Conservation (phyloP, 2,797 vertebrate genomes). For the Sebastes oblongus region DNA sequence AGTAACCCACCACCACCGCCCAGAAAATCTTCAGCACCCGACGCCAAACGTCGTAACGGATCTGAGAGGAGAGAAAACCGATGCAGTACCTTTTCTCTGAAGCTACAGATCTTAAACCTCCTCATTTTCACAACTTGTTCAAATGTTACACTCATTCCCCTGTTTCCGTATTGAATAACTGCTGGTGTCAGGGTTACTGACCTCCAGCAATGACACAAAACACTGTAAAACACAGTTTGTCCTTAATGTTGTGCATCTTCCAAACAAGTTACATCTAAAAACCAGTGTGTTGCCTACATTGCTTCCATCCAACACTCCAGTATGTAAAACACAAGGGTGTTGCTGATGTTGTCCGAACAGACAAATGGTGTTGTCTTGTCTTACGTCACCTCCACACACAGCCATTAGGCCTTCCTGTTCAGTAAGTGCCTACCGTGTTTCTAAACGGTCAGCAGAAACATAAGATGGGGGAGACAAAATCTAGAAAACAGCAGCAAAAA, state of each 20-base stretch:
- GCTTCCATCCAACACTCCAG: background rate
- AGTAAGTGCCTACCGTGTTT: conserved; percentile 65
- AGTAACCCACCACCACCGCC: conserved; percentile 83
- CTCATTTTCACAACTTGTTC: background rate
- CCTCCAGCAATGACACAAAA: background rate
- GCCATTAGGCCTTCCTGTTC: conserved; percentile 67
- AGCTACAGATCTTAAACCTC: background rate
- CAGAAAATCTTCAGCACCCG: conserved; percentile 81
- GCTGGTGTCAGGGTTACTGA: background rate
- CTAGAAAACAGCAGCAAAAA: conserved; percentile 55
- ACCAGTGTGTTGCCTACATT: background rate
- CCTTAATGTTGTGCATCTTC: background rate
- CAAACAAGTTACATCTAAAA: background rate
- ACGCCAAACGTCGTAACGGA: conserved; percentile 77
- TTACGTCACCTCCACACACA: conserved; percentile 26
- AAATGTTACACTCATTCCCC: background rate
- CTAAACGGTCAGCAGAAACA: conserved; percentile 78
- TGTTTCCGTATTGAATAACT: background rate
- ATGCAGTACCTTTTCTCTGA: background rate
- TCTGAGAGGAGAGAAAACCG: conserved; percentile 46
- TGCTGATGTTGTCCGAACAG: conserved; percentile 51
- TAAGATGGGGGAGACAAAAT: conserved; percentile 53
- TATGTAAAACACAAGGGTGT: conserved; percentile 26
- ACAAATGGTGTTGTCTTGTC: conserved; percentile 30
- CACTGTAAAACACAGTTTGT: background rate